Conservation (phyloP, 2,113 vertebrate genomes). For the Chloropsis hardwickii region DNA sequence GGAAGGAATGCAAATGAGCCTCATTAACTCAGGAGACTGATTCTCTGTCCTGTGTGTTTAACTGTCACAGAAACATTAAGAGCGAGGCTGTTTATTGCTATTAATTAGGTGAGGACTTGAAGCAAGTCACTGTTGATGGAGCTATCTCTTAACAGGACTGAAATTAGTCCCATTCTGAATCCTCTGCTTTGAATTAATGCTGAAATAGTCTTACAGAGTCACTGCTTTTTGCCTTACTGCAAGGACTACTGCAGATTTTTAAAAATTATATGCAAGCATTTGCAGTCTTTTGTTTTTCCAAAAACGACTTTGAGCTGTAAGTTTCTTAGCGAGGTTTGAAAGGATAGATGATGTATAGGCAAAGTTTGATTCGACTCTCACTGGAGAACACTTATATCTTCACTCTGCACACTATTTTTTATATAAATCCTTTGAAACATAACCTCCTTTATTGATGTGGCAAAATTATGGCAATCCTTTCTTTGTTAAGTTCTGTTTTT, state of each 20-base stretch:
- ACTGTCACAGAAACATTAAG: neutral
- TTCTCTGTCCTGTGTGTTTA: neutral
- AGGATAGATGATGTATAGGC: neutral
- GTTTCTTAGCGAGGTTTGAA: neutral
- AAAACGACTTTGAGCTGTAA: neutral
- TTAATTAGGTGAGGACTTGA: constrained; percentile 18
- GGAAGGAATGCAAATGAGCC: constrained; percentile 3
- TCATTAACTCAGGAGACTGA: constrained; percentile 27
- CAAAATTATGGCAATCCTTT: neutral
- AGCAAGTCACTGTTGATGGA: neutral
- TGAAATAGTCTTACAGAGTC: neutral
- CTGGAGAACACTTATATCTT: neutral
- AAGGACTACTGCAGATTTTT: neutral
- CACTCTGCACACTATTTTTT: neutral
- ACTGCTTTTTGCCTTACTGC: neutral
- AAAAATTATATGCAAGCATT: neutral
- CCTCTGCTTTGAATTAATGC: neutral
- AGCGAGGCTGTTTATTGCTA: neutral
- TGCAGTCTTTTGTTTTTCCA: neutral
- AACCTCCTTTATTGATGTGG: neutral
- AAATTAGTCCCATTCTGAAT: neutral
- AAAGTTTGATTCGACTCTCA: neutral
- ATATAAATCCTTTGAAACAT: neutral
- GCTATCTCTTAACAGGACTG: neutral
- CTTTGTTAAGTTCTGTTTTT: neutral